Conservation (phyloP, 2,797 vertebrate species). For the Leuciscus waleckii region DNA sequence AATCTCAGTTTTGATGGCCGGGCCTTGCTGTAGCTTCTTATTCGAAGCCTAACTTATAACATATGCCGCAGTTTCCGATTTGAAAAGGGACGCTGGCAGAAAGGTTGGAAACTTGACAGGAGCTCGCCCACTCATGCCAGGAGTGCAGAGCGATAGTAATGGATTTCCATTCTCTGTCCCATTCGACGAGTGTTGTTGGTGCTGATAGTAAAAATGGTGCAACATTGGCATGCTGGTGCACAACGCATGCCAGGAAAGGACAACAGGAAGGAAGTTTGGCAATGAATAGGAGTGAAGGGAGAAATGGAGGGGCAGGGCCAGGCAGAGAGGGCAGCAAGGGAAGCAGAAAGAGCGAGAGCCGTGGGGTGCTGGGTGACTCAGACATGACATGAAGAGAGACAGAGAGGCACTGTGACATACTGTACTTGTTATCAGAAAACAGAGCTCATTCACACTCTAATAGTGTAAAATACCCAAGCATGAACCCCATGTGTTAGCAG, state of each 20-base stretch:
- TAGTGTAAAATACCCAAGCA: background rate
- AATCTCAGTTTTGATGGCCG: conserved; percentile 3
- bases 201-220: conserved; percentile 42
- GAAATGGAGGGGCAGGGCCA: conserved; percentile 22
- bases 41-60: conserved; percentile 22
- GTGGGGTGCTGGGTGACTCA: conserved; percentile 31
- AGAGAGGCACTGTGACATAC: conserved; percentile 10
- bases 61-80: conserved; percentile 52
- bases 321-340: conserved; percentile 41
- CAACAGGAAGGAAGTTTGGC: conserved; percentile 54
- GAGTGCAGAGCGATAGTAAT: conserved; percentile 19
- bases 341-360: conserved; percentile 23
- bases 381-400: conserved; percentile 34
- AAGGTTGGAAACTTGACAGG: conserved; percentile 46
- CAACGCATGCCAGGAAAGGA: conserved; percentile 44
- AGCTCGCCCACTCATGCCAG: conserved; percentile 16
- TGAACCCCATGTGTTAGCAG: background rate
- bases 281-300: background rate
- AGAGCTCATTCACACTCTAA: background rate
- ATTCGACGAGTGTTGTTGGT: conserved; percentile 21
- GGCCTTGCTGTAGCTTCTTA: background rate
- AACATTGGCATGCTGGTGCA: conserved; percentile 42
- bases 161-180: conserved; percentile 30
- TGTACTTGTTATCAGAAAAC: conserved; percentile 25
- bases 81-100: conserved; percentile 42